Conservation (phyloP, 1,140 invertebrate species). For the Diploscapter pachys region DNA sequence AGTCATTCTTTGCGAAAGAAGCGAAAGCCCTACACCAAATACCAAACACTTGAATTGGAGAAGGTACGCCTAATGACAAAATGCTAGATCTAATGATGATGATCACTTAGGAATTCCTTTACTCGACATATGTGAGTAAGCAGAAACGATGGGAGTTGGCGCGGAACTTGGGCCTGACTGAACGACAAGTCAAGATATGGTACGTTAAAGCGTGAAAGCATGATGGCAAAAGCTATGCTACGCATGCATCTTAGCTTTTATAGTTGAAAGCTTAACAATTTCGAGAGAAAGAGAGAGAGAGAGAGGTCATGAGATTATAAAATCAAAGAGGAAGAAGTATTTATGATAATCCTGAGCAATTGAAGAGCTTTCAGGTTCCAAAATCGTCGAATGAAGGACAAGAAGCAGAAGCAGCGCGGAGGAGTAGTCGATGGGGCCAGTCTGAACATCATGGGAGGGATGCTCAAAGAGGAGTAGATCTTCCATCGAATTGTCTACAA, state of each 20-base stretch:
- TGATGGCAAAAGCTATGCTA: constrained; percentile 11
- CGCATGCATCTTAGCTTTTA: constrained; percentile 5
- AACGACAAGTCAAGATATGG: constrained; percentile 77
- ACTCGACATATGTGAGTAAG: constrained; percentile 92
- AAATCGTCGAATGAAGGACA: constrained; percentile 57
- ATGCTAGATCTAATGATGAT: constrained; percentile 69
- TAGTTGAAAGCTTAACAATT: constrained; percentile 4
- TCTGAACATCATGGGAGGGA: neutral
- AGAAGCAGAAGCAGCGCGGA: constrained; percentile 48
- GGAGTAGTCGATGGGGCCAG: neutral
- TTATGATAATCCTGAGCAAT: neutral
- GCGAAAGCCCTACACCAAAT: constrained; percentile 93
- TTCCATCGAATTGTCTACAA: too few relatives aligned
- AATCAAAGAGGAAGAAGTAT: neutral
- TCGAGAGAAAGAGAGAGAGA: neutral
- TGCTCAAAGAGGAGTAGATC: too few relatives aligned
- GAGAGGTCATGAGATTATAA: constrained; percentile 5
- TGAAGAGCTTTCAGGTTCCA: constrained; percentile 24
- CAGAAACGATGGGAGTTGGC: constrained; percentile 94
- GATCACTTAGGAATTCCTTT: constrained; percentile 74
- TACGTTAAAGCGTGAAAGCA: constrained; percentile 63
- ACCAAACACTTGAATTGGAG: constrained; percentile 89
- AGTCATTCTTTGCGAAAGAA: constrained; percentile 59
- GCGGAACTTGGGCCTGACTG: constrained; percentile 83
- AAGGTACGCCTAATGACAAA: constrained; percentile 81